These are phyloP conservation scores for Cerceris ruficornis DNA, from an alignment of 2,888 invertebrate genomes.

Conservation along the genomic window DNA sequence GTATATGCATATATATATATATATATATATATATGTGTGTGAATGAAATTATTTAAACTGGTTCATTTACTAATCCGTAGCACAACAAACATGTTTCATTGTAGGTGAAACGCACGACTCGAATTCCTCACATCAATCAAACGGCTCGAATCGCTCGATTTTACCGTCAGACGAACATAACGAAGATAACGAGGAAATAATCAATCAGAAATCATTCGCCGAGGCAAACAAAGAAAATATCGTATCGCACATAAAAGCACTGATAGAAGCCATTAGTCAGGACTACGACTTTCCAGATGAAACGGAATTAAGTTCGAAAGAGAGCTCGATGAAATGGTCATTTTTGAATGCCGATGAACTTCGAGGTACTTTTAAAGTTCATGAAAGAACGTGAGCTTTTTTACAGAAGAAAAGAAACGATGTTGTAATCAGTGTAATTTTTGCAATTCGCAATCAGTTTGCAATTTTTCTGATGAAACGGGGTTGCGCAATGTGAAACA, in stretches of 20 bases:
- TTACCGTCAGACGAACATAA: background rate
- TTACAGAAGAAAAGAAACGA: too few relatives aligned
- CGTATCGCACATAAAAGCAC: slow-evolving; percentile 13
- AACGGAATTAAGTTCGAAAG: slow-evolving; percentile 2
- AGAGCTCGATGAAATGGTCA: background rate
- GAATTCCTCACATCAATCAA: background rate
- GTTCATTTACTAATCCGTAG: too few relatives aligned
- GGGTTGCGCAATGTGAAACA: too few relatives aligned
- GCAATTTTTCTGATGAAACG: background rate
- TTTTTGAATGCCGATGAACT: background rate
- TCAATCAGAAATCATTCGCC: slow-evolving; percentile 6
- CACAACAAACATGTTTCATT: too few relatives aligned
- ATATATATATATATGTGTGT: too few relatives aligned
- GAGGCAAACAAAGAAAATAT: slow-evolving; percentile 12
- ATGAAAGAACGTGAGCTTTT: too few relatives aligned
- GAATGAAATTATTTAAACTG: too few relatives aligned
- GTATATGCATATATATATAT: too few relatives aligned
- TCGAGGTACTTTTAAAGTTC: background rate
- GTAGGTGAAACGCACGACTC: background rate
- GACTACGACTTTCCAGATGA: background rate
- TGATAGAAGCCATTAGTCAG: slow-evolving; percentile 17
- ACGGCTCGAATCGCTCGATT: background rate
- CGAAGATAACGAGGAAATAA: background rate
- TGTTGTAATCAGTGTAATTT: background rate
- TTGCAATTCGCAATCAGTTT: background rate